Conservation (phyloP, 92 coral and sea anemone genomes). For the Bergia puertoricense region DNA sequence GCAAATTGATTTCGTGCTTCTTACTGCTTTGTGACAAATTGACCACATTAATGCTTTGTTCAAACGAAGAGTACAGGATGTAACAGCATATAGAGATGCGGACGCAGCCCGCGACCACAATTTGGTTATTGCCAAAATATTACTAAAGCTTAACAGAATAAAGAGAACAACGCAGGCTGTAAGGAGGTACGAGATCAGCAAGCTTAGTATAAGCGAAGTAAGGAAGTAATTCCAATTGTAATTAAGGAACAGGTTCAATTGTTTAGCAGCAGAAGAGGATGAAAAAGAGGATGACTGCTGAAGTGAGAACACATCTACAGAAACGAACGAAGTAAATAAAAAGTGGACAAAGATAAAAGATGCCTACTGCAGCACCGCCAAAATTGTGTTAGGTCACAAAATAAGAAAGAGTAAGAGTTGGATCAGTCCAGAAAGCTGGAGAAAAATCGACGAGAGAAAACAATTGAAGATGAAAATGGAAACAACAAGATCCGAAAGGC, state of each 20-base stretch:
- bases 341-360: not conserved
- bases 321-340: not conserved
- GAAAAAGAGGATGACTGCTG: not conserved
- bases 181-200: no score
- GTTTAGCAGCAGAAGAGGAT: not conserved
- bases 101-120: no score
- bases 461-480: not conserved
- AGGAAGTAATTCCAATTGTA: no score
- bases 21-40: no score
- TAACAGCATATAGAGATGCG: no score
- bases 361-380: not conserved
- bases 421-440: constrained; percentile 16
- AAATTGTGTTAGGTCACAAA: constrained; percentile 8
- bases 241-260: constrained; percentile 1
- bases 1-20: no score
- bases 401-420: constrained; percentile 12
- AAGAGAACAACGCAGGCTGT: no score
- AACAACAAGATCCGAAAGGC: not conserved
- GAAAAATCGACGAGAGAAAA: not conserved
- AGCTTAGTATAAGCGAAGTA: no score
- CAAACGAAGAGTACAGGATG: no score
- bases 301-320: not conserved
- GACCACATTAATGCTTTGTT: no score
- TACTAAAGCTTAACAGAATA: no score
- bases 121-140: no score